phyloP scores from a whole-genome alignment of 2,888 invertebrate species.

The Cerastis rubricosa region DNA sequence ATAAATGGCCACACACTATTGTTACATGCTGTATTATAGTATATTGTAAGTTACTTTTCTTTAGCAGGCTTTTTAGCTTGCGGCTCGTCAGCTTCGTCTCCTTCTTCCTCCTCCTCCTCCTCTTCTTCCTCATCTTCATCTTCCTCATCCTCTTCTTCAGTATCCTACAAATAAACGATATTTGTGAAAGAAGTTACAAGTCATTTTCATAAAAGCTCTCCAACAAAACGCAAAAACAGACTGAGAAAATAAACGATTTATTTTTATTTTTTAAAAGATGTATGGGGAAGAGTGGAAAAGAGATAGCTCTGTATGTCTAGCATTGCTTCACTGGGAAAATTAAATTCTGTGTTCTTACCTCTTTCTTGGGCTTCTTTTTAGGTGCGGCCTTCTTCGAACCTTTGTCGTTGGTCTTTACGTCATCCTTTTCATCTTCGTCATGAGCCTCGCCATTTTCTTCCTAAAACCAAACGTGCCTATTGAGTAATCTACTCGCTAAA shows the following conservation, averaged over 20 bases:
- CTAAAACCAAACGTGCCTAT: conserved; percentile 52
- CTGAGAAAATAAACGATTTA: background rate
- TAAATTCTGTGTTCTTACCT: conserved; percentile 75
- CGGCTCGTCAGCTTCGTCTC: conserved; percentile 83
- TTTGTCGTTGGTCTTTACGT: conserved; percentile 86
- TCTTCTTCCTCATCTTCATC: conserved; percentile 90
- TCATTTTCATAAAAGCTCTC: background rate
- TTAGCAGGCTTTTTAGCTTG: conserved; percentile 76
- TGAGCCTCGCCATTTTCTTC: conserved; percentile 89
- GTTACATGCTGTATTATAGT: background rate
- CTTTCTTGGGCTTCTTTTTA: conserved; percentile 89
- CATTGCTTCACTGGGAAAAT: background rate
- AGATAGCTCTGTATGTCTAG: background rate
- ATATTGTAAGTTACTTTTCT: conserved; percentile 78
- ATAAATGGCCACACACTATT: background rate
- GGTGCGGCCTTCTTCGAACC: conserved; percentile 83
- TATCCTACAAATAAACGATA: conserved; percentile 72
- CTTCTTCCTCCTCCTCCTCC: conserved; percentile 88
- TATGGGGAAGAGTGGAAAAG: background rate
- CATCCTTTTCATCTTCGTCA: conserved; percentile 87
- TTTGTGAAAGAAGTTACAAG: background rate
- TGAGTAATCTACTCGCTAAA: background rate
- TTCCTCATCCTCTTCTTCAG: conserved; percentile 72
- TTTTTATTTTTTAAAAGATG: too few relatives aligned
- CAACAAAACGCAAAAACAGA: background rate